phyloP scores from a whole-genome alignment of 2,888 invertebrate genomes.

The Cheilosia soror region DNA sequence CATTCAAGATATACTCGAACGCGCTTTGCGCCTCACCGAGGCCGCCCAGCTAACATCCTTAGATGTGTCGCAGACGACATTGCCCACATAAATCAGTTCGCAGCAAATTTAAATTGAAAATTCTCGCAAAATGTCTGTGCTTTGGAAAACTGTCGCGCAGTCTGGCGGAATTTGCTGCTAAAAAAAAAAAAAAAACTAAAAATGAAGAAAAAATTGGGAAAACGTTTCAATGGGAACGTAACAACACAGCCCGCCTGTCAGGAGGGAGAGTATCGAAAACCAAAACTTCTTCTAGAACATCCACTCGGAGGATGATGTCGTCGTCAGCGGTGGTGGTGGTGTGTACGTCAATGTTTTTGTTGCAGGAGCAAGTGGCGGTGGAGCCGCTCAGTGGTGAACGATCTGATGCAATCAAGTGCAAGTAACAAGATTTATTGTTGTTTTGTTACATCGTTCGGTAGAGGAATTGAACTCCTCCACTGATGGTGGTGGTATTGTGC shows the following conservation, averaged over 20 bases:
- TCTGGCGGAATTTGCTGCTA: constrained; percentile 63
- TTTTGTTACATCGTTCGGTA: constrained; percentile 60
- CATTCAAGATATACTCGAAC: constrained; percentile 39
- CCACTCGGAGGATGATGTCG: constrained; percentile 23
- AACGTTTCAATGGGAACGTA: constrained; percentile 68
- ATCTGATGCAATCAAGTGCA: constrained; percentile 74
- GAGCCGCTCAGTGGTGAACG: constrained; percentile 48
- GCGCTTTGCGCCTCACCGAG: constrained; percentile 6
- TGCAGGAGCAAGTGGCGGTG: constrained; percentile 38
- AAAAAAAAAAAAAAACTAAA: constrained; percentile 23
- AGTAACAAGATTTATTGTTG: constrained; percentile 75
- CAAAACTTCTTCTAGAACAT: constrained; percentile 64
- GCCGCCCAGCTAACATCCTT: constrained; percentile 35
- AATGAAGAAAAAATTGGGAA: constrained; percentile 40
- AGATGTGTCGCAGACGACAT: constrained; percentile 74
- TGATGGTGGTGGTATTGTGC: constrained; percentile 24
- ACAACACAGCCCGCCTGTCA: constrained; percentile 59
- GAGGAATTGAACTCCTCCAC: constrained; percentile 76
- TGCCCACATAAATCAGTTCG: constrained; percentile 77
- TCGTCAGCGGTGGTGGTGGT: constrained; percentile 15
- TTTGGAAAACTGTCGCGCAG: constrained; percentile 75
- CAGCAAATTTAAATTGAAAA: constrained; percentile 76
- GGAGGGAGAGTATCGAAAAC: constrained; percentile 50
- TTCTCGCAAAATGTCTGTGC: constrained; percentile 73
- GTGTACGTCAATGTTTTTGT: constrained; percentile 5